Percentiles rank a stretch among this genome's conserved stretches.
phyloP scores from a whole-genome alignment of 2,888 invertebrate genomes.

The Pardosa pseudoannulata region DNA sequence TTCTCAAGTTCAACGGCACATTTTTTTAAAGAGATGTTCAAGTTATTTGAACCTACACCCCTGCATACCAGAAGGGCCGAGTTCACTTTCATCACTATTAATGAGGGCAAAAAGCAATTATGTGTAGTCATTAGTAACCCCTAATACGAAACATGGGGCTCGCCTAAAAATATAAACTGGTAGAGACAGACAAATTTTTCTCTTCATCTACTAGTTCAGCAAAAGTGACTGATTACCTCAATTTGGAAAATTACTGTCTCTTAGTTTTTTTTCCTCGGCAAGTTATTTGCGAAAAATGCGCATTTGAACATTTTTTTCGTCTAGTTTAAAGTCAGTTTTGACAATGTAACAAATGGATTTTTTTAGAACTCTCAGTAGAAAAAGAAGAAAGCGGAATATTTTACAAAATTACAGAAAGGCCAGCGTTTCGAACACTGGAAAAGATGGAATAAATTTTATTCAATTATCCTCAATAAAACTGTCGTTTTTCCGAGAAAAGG shows the following conservation, averaged over 20 bases:
- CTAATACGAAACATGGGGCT: background rate
- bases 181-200: background rate
- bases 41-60: background rate
- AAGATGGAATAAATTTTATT: no score
- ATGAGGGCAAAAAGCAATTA: background rate
- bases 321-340: background rate
- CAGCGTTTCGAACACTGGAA: no score
- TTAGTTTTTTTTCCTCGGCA: background rate
- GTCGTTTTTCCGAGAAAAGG: no score
- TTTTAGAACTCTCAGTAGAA: no score
- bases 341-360: no score
- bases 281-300: background rate
- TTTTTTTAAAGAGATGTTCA: background rate
- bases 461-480: no score
- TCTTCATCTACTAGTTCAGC: background rate
- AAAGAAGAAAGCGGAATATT: no score
- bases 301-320: background rate
- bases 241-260: background rate
- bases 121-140: background rate
- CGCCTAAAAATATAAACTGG: constrained; percentile 6
- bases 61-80: constrained; percentile 27
- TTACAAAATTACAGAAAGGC: no score
- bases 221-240: constrained; percentile 3
- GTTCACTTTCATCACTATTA: background rate
- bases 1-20: no score